These are phyloP conservation scores for Rhamnusium bicolor DNA, from an alignment of 2,888 invertebrate species.

Conservation along the genomic window DNA sequence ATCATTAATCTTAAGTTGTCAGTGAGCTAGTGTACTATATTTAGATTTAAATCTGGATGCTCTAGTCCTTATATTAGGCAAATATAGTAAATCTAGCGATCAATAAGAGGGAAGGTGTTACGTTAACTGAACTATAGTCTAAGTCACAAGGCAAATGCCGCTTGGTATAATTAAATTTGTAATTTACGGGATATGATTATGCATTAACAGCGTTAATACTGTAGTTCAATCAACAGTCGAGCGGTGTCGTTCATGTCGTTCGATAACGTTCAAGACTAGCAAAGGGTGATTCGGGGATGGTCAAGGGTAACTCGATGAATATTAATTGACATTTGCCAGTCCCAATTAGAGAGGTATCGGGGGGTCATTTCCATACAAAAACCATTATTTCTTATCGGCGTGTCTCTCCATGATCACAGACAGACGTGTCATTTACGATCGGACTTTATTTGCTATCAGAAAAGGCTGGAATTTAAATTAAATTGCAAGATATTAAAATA, in stretches of 20 bases:
- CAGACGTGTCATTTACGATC: conserved; percentile 20
- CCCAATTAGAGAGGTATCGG: conserved; percentile 67
- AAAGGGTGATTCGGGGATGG: conserved; percentile 20
- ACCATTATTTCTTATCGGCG: conserved; percentile 67
- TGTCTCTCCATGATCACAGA: conserved; percentile 46
- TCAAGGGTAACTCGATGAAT: conserved; percentile 55
- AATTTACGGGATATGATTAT: conserved; percentile 41
- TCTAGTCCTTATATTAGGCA: conserved; percentile 13
- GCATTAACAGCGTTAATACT: conserved; percentile 41
- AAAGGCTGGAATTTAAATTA: conserved; percentile 33
- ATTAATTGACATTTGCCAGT: conserved; percentile 67
- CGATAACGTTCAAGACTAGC: conserved; percentile 23
- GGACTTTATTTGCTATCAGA: conserved; percentile 23
- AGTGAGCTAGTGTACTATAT: no score
- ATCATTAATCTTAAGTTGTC: no score
- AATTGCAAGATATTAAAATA: conserved; percentile 14
- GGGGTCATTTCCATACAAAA: conserved; percentile 65
- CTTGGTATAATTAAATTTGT: conserved; percentile 42
- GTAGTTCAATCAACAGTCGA: conserved; percentile 40
- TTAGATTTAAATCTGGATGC: no score
- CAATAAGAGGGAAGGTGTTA: conserved; percentile 17
- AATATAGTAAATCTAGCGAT: not conserved
- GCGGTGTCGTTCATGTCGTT: conserved; percentile 36
- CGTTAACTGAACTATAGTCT: conserved; percentile 26
- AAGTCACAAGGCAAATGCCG: conserved; percentile 18